Evolutionary conservation across 2,113 vertebrate genomes (phyloP).

Genomic region (Tringa solitaria): DNA sequence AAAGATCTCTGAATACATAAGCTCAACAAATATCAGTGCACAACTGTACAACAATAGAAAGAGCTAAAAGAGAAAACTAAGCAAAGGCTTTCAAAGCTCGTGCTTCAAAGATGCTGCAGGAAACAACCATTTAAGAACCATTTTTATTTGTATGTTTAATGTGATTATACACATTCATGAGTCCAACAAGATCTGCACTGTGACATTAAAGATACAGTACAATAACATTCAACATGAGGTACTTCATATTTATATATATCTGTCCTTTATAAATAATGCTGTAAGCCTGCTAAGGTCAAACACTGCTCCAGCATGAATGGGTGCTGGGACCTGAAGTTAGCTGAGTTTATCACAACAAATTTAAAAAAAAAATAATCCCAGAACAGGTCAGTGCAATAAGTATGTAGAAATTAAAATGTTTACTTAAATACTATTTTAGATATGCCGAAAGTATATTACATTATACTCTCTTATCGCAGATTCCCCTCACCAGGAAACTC

Average conservation of each 20-base stretch:
- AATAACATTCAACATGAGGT: slow-evolving; percentile 86
- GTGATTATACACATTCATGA: slow-evolving; percentile 90
- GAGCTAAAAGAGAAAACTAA: neutral
- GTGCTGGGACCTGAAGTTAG: slow-evolving; percentile 67
- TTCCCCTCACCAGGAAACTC: slow-evolving; percentile 44
- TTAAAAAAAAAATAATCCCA: neutral
- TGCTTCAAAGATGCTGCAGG: slow-evolving; percentile 52
- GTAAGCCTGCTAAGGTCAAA: slow-evolving; percentile 72
- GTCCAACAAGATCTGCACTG: slow-evolving; percentile 89
- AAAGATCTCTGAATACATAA: slow-evolving; percentile 56
- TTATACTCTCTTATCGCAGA: slow-evolving; percentile 65
- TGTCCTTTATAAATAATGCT: slow-evolving; percentile 81
- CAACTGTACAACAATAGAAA: slow-evolving; percentile 29
- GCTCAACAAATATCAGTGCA: slow-evolving; percentile 34
- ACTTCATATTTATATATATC: slow-evolving; percentile 80
- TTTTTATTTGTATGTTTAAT: slow-evolving; percentile 79
- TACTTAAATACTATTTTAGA: slow-evolving; percentile 73
- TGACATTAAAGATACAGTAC: slow-evolving; percentile 88
- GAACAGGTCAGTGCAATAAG: slow-evolving; percentile 74
- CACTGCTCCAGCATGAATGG: slow-evolving; percentile 57
- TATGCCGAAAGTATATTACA: slow-evolving; percentile 72
- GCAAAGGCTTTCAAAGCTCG: slow-evolving; percentile 26
- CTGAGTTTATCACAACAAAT: slow-evolving; percentile 57
- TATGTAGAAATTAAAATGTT: slow-evolving; percentile 72
- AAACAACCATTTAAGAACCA: slow-evolving; percentile 68